phyloP scores from a whole-genome alignment of 2,113 vertebrate genomes.

The Aldabrachelys gigantea region DNA sequence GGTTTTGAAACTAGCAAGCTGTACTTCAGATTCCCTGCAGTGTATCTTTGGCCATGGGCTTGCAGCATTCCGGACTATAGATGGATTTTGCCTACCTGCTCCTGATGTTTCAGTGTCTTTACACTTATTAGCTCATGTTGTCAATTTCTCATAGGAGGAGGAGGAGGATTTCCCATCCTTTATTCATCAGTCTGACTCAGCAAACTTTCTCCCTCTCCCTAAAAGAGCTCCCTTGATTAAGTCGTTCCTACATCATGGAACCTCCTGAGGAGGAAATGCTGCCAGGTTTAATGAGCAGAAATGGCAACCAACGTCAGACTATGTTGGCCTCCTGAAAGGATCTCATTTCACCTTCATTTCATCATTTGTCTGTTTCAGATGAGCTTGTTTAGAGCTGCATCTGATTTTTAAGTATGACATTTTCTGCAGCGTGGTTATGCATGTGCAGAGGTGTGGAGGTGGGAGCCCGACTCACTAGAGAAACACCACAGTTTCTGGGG shows the following conservation, averaged over 20 bases:
- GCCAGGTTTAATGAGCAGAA: conserved; percentile 43
- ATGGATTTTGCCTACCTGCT: accelerated
- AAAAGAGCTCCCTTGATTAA: conserved; percentile 39
- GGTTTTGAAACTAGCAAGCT: background rate
- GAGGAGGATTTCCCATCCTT: background rate
- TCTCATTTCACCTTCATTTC: background rate
- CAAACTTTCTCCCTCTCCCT: background rate
- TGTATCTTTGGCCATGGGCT: background rate
- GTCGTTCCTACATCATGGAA: background rate
- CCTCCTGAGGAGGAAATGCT: conserved; percentile 20
- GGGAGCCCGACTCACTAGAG: accelerated
- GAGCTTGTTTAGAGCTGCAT: accelerated
- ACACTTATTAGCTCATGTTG: background rate
- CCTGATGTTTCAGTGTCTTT: accelerated
- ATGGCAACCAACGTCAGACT: background rate
- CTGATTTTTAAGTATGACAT: accelerated
- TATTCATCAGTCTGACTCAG: background rate
- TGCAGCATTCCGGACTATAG: background rate
- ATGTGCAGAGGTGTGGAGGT: background rate
- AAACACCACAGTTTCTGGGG: background rate
- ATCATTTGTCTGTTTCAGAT: background rate
- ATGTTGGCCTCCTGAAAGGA: background rate
- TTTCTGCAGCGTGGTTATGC: background rate
- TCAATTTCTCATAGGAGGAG: background rate
- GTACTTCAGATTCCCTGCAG: background rate